Evolutionary conservation across 2,888 invertebrate species (phyloP), one percentile per base, ranked within the genome.

Genomic region (Apantesis nais): DNA sequence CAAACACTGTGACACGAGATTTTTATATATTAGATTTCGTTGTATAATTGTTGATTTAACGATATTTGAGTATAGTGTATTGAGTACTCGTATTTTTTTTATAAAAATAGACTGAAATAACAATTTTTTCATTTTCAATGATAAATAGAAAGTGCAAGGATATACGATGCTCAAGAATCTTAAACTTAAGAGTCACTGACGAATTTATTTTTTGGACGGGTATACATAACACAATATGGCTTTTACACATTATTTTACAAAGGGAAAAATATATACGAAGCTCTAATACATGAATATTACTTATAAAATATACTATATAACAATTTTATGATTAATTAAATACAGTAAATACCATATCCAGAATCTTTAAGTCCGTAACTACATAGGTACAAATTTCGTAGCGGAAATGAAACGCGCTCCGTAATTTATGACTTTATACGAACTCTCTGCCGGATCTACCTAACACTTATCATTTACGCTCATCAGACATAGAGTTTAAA

Each of bases 391-490:
- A 88, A 91, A 92, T 90, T 90, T 89, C 88, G 90, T 89, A 84
- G 89, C 92, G 94, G 94, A 94, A 94, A 94, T 94, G 94, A 93
- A 93, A 93, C 90, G 91, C 89, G 88, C 85, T 82, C 81, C 72
- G 87, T 89, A 91, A 94, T 94, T 94, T 93, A 93, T 92, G 84
- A 88, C 83, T 83, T 81, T 81, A 87, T 89, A 88, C 89, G 87
- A 89, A 89, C 82, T 77, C 88, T 81, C 86, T 81, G 82, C 89
- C 88, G 90, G 89, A 88, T 89, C 85, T 83, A 87, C 88, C 89
- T 84, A 85, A 88, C 90, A 91, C 92, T 93, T 93, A 94, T 94
- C 93, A 92, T 92, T 93, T 90, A 91, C 91, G 89, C 89, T 90
- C 83, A 79, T 82, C 81, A 77, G 71, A 66, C 67, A 85, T 87